A percentile compares a stretch with the other conserved stretches of the same genome.
Conservation (phyloP, 2,113 vertebrate species). For the Noturus placidus region DNA sequence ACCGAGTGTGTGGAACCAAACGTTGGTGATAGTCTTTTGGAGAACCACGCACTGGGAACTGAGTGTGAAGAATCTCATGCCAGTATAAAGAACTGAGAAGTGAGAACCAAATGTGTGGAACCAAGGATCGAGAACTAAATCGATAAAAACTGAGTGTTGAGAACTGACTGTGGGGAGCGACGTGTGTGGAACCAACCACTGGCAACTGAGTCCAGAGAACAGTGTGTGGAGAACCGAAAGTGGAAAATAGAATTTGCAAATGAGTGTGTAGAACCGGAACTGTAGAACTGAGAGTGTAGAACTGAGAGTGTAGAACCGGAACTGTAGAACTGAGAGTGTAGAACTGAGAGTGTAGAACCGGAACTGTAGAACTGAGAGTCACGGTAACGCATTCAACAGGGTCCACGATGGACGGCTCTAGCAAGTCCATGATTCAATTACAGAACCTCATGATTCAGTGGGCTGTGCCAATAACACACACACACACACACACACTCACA, state of each 20-base stretch:
- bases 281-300: neutral
- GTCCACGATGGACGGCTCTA: slow-evolving; percentile 32
- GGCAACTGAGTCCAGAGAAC: neutral
- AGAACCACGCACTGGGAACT: neutral
- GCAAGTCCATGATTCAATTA: slow-evolving; percentile 7
- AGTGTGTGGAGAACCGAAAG: neutral
- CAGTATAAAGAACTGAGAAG: neutral
- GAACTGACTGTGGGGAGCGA: neutral
- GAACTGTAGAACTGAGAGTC: neutral
- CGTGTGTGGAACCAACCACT: neutral
- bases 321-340: neutral
- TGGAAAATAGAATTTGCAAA: neutral
- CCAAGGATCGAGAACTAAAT: neutral
- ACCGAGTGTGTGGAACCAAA: neutral
- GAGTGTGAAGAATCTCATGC: neutral
- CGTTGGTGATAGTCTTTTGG: neutral
- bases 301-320: neutral
- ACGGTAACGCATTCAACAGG: slow-evolving; percentile 26
- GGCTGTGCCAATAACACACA: neutral
- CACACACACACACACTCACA: neutral
- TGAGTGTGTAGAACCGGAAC: too few species aligned
- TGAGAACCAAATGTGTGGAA: neutral
- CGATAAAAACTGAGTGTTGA: neutral
- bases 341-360: neutral
- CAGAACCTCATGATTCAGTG: slow-evolving; percentile 40